These are phyloP conservation scores for Hylyphantes graminicola DNA, from an alignment of 1,140 invertebrate genomes.

Conservation along the genomic window DNA sequence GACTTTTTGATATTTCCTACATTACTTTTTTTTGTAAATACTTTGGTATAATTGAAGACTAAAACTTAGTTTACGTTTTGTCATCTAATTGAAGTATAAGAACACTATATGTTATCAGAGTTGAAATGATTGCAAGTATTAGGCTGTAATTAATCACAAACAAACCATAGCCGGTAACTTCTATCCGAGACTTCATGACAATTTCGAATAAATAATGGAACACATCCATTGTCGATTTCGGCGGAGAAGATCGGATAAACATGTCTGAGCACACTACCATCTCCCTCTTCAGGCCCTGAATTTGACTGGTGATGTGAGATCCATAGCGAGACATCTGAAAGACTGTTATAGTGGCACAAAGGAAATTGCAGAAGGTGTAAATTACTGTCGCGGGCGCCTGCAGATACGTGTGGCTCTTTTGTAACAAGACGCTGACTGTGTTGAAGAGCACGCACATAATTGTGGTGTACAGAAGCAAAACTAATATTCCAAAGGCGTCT, in stretches of 20 bases:
- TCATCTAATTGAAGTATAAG: not conserved
- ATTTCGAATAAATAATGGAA: conserved; percentile 12
- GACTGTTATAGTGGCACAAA: not conserved
- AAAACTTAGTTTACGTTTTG: not conserved
- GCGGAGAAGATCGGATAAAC: not conserved
- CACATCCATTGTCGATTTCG: not conserved
- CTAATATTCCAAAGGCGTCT: not conserved
- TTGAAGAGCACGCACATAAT: not conserved
- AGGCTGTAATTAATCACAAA: conserved; percentile 10
- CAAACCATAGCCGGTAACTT: conserved; percentile 1
- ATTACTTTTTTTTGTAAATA: too few species aligned
- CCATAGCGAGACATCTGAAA: not conserved
- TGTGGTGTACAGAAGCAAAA: not conserved
- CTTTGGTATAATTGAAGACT: too few species aligned
- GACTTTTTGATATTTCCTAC: too few species aligned
- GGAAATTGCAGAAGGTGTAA: not conserved
- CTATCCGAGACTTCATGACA: not conserved
- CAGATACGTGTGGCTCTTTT: not conserved
- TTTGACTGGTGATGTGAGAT: not conserved
- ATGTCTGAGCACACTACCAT: not conserved
- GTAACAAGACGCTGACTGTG: not conserved
- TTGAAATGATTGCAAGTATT: not conserved
- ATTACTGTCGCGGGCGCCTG: not conserved
- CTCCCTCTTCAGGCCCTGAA: not conserved
- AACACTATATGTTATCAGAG: conserved; percentile 13